phyloP scores from a whole-genome alignment of 2,888 invertebrate species.

The Acrobasis repandana region DNA sequence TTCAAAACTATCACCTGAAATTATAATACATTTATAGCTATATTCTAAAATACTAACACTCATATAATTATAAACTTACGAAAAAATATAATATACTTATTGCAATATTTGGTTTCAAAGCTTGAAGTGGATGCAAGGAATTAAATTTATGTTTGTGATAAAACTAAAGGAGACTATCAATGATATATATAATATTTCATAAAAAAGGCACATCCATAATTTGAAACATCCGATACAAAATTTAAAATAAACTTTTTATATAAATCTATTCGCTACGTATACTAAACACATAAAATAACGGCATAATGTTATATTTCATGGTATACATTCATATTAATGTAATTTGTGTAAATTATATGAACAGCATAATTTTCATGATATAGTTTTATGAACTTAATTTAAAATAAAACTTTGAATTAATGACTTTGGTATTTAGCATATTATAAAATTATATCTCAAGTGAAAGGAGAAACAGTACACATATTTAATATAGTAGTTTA shows the following conservation, averaged over 20 bases:
- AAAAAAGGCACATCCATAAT: constrained; percentile 71
- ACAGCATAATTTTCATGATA: too few species aligned
- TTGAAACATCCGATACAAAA: constrained; percentile 39
- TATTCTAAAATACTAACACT: constrained; percentile 33
- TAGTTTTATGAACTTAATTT: too few species aligned
- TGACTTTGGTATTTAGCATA: too few species aligned
- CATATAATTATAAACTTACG: constrained; percentile 33
- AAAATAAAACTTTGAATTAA: too few species aligned
- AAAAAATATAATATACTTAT: constrained; percentile 7
- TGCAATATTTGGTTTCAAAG: constrained; percentile 8
- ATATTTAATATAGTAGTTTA: not conserved
- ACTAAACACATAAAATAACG: too few species aligned
- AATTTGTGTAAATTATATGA: constrained; percentile 15
- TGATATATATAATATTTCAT: constrained; percentile 33
- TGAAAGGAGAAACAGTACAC: too few species aligned
- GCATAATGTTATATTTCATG: too few species aligned
- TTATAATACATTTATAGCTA: constrained; percentile 28
- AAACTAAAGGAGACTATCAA: constrained; percentile 42
- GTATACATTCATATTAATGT: too few species aligned
- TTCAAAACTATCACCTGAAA: constrained; percentile 29
- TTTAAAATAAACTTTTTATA: constrained; percentile 20
- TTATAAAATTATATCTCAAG: too few species aligned
- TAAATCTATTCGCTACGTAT: too few species aligned
- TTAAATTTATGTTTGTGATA: constrained; percentile 27
- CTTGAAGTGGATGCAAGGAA: constrained; percentile 13